Conservation (phyloP, 2,113 vertebrate genomes). For the Misgurnus mizolepis region DNA sequence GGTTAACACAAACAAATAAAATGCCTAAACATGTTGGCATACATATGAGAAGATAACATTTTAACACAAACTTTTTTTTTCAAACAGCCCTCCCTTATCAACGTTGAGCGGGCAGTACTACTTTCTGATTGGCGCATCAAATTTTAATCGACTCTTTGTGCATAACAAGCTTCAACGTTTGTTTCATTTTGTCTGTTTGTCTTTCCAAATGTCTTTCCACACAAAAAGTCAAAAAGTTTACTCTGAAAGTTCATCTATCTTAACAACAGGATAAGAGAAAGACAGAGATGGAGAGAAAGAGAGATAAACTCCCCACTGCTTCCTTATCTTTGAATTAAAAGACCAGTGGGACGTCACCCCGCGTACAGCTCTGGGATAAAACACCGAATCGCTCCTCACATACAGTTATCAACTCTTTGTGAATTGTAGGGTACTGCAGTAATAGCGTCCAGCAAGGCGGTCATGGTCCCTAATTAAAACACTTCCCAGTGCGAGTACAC, state of each 20-base stretch:
- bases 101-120: no score
- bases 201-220: neutral
- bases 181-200: neutral
- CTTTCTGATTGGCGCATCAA: no score
- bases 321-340: constrained; percentile 19
- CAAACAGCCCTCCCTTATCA: no score
- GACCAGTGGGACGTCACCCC: constrained; percentile 5
- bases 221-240: neutral
- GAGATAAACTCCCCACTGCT: neutral
- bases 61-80: no score
- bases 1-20: no score
- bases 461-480: constrained; percentile 31
- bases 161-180: no score
- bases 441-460: constrained; percentile 16
- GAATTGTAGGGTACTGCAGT: constrained; percentile 10
- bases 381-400: neutral
- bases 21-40: no score
- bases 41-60: neutral
- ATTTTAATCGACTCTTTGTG: no score
- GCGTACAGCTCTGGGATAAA: neutral
- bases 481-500: constrained; percentile 46
- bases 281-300: neutral
- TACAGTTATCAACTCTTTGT: constrained; percentile 13
- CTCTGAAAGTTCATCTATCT: neutral
- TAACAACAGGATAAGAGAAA: neutral